phyloP scores from a whole-genome alignment of 2,888 invertebrate species.

The Boloria euphrosyne region DNA sequence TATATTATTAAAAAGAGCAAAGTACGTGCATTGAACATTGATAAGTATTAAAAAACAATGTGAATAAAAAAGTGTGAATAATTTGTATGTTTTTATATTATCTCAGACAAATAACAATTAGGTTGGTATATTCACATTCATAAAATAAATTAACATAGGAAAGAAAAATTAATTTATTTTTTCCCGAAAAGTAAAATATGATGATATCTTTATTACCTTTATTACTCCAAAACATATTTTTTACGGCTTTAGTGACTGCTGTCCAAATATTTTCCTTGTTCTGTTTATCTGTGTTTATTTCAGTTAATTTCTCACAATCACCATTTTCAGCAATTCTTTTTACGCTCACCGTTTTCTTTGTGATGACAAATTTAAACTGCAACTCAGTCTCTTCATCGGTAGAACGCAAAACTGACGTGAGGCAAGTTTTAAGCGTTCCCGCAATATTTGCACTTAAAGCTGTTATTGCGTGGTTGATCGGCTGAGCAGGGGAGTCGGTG shows the following conservation, averaged over 20 bases:
- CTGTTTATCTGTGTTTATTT: slow-evolving; percentile 49
- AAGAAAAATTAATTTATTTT: background rate
- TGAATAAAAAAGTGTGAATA: no score
- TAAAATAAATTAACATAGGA: no score
- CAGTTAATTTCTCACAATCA: slow-evolving; percentile 49
- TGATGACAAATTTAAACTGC: slow-evolving; percentile 75
- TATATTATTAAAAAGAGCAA: no score
- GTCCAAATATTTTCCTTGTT: slow-evolving; percentile 75
- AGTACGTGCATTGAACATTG: no score
- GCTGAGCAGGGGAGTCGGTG: slow-evolving; percentile 55
- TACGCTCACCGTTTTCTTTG: slow-evolving; percentile 69
- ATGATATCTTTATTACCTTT: slow-evolving; percentile 40
- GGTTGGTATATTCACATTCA: no score
- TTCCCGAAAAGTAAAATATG: background rate
- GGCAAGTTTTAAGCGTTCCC: slow-evolving; percentile 67
- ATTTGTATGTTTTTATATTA: no score
- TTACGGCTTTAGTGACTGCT: slow-evolving; percentile 69
- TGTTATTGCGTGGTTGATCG: slow-evolving; percentile 60
- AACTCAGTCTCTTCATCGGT: slow-evolving; percentile 74
- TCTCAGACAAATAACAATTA: no score
- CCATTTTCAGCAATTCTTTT: slow-evolving; percentile 56
- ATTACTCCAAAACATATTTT: slow-evolving; percentile 73
- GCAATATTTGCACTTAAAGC: slow-evolving; percentile 68
- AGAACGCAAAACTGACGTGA: slow-evolving; percentile 62
- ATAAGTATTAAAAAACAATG: no score